Base-by-base conservation (phyloP, 1,140 invertebrate genomes). In the Stegodyphus mimosarum region DNA sequence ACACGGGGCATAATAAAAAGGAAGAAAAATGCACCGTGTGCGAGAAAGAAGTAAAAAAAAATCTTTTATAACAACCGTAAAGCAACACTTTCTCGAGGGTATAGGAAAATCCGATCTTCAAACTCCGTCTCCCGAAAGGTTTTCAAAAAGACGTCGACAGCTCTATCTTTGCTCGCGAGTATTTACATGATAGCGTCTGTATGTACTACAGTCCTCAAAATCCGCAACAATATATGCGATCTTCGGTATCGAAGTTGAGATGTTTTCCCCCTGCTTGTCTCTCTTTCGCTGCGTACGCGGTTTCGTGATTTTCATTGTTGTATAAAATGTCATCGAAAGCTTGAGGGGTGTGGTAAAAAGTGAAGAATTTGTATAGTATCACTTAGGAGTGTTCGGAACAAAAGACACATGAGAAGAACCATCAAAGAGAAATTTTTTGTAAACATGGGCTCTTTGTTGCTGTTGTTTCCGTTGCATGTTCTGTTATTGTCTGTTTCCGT, bases 251-350 rank as follows among this genome's bases (percentile, higher is more conserved):
- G 9, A 60, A 77, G 75, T 77, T 77, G 75, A 77, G 63, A n/a
- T 78, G 66, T 53, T 51, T 10, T 10, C 15, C 7, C 6, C 63
- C 53, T 69, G 63, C 49, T 69, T 67, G 33, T 50, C 74, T 64
- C 60, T 64, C 60, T 64, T 33, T 13, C 51, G 55, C 74, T 48
- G 15, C 49, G 33, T 7, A 33, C 51, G 18, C 33, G 33, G 49
- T 64, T 78, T 64, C 11, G 48, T 7, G 76, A 18, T 69, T 78
- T 78, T 78, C 76, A 78, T 78, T 78, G 76, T 66, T 78, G 64
- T 55, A 78, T 78, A 78, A 78, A 78, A 78, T 76, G 52, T 18
- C 33, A 33, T 67, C 11, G 53, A 18, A 51, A 33, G 17, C 51
- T 53, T n/a, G 49, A 64, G 15, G 49, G 50, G 15, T 60, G 55